Base-by-base conservation (phyloP, 2,797 vertebrate genomes). In the Darevskia mixta region DNA sequence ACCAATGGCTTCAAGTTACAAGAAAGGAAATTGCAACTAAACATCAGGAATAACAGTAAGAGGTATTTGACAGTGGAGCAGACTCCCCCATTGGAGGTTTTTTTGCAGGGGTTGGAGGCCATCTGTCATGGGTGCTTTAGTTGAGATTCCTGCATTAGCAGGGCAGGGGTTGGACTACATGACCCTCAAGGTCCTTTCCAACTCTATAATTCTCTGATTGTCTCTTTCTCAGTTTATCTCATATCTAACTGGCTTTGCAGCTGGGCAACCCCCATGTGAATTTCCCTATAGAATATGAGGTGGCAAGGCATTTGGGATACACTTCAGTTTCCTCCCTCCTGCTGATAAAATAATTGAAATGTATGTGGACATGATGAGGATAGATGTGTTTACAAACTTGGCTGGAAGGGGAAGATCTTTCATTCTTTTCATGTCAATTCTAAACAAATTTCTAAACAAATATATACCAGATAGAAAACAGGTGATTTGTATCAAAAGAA, bases 341-440 rank as follows among this genome's bases (percentile, higher is more conserved):
- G 78, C 67, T 87, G 86, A 61, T 61, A 81, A 72, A 81, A 87
- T 87, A 87, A 87, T 87, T 81, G 81, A 87, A 73, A 80, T 61
- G 25, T 72, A 71, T 72, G 78, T 55, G 32, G 78, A 73, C 78
- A 43, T 81, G 78, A 81, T 87, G 49, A 81, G 49, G 69, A 81
- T 73, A 73, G 72, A 87, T 87, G 29, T 86, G 78, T 80, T 72
- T 86, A 80, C 45, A 86, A 80, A 13, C 4, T 73, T 80, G 23
- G 32, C 18, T 71, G 66, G 10, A 58, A 23, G 8, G 38, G 15
- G 35, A 71, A 11, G 25, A 71, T 58, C 27, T 41, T 80, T 55
- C 29, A 32, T 15, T 32, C 8, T 75, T 38, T 58, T 6, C 23
- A 55, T 67, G 67, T 43, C 67, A 64, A 81, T 58, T 80, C 67